Evolutionary conservation across 2,113 vertebrate genomes (phyloP), one percentile per base, ranked within the genome.

Genomic region (Columba livia): DNA sequence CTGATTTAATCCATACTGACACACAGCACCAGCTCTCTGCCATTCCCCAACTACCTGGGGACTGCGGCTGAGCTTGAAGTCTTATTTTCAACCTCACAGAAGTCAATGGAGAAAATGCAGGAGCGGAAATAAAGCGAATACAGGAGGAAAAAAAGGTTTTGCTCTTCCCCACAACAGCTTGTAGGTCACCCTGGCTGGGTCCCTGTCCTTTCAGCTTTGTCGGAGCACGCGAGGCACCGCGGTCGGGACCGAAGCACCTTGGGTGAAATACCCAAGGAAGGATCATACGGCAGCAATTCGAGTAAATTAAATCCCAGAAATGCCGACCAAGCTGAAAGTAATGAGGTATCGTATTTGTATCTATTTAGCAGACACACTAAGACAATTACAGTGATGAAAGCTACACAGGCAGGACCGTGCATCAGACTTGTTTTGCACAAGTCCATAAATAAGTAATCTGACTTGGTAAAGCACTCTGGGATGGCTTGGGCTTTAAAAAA

Each of bases 391-490:
- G 87, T 2, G 69, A 91, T 83, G 64, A 65, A 82, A 95, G 83
- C 77, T 21, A 16, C 75, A 8, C 62, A 10, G 58, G 54, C 79
- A 65, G 58, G 12, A 36, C 48, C 9, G 65, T 17, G 32, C 84
- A 38, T 34, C 61, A 50, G 72, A 20, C 87, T 85, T 40, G 23
- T 50, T 65, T 38, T 78, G 88, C 75, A 51, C 31, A 18, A 26
- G 47, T 50, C 72, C 82, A 79, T 66, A 73, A 96, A 80, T 90
- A 34, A 83, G 50, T 72, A 66, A 94, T 90, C 61, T 14, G 60
- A 88, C 82, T 88, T 7, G 13, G 82, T 54, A 88, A 92, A 96
- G 79, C 72, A 66, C 90, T 83, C 57, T 32, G 79, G 50, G 79
- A 88, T 65, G 79, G 62, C 78, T 79, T 15, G 44, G 66, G 73